Base-by-base conservation (phyloP, 2,113 vertebrate genomes). In the Channa argus region DNA sequence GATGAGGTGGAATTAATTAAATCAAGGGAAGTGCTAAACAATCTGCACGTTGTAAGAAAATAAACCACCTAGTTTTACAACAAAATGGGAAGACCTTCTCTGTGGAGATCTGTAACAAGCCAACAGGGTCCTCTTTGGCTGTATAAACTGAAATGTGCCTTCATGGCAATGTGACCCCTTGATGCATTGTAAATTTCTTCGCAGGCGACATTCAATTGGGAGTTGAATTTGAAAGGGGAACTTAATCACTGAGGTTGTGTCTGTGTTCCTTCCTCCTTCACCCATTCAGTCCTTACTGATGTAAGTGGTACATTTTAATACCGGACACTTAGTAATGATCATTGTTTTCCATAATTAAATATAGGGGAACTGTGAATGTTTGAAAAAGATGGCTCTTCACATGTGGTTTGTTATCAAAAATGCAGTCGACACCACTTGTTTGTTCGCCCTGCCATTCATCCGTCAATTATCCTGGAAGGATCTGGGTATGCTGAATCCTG, bases 141-240 rank as follows among this genome's bases (percentile, higher is more conserved):
- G 68, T 51, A 62, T 78, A 79, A 81, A 44, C 61, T 39, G 54
- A 67, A 60, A 79, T 67, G 69, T 75, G 77, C 76, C 63, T 55
- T 49, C 53, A 54, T 36, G 41, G 34, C 6, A 58, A 69, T 59
- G 14, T 38, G 69, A 77, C 41, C 15, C 43, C 51, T 56, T 43
- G 52, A 36, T 10, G 56, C 33, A 46, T 66, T 77, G 63, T n/a
- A 63, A 67, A 63, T 4, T 39, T 7, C 66, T n/a, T 36, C 2
- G 15, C 37, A 64, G 38, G 24, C 15, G 59, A 50, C 41, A 59
- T 47, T 55, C 56, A 61, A 8, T 2, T 2, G 39, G 9, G 34
- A 50, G 38, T 33, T 52, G 44, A 54, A 33, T 50, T 10, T 63
- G 34, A 41, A 52, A 11, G 59, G 15, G 59, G 34, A 49, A n/a